These are phyloP conservation scores for Lasioglossum malachurum DNA, from an alignment of 2,888 invertebrate species.

Conservation along the genomic window DNA sequence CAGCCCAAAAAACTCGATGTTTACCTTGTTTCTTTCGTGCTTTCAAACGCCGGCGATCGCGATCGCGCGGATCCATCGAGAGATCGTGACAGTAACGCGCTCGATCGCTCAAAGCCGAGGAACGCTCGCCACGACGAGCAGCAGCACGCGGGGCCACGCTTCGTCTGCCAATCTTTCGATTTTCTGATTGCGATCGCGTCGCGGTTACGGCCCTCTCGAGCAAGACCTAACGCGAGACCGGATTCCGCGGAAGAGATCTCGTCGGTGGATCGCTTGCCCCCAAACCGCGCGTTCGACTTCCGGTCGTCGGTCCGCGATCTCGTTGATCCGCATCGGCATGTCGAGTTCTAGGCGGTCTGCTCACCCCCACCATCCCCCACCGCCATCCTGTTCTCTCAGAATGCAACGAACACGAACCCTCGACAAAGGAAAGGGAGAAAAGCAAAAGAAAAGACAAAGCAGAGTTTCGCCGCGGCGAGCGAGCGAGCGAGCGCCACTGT, in stretches of 20 bases:
- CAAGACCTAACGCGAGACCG: not conserved
- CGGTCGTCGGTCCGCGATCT: conserved; percentile 4
- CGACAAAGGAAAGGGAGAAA: too few relatives aligned
- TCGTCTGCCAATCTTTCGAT: not conserved
- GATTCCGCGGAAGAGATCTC: not conserved
- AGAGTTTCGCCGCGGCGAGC: conserved; percentile 14
- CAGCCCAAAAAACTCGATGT: conserved; percentile 20
- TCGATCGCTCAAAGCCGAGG: not conserved
- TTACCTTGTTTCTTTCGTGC: conserved; percentile 8
- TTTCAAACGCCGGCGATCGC: not conserved
- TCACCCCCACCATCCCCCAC: not conserved
- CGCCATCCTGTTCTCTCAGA: not conserved
- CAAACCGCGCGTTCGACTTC: not conserved
- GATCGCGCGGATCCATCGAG: not conserved
- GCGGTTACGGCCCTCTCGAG: not conserved
- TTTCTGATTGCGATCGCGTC: not conserved
- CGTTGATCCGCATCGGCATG: not conserved
- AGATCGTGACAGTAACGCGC: not conserved
- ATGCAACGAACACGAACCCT: conserved; percentile 13
- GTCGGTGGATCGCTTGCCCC: conserved; percentile 27
- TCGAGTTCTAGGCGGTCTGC: not conserved
- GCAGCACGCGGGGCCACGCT: not conserved
- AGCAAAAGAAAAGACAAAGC: not conserved
- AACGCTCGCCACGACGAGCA: not conserved
- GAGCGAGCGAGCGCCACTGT: conserved; percentile 28